These are phyloP conservation scores for Mantis religiosa DNA, from an alignment of 2,888 invertebrate species.

Conservation along the genomic window DNA sequence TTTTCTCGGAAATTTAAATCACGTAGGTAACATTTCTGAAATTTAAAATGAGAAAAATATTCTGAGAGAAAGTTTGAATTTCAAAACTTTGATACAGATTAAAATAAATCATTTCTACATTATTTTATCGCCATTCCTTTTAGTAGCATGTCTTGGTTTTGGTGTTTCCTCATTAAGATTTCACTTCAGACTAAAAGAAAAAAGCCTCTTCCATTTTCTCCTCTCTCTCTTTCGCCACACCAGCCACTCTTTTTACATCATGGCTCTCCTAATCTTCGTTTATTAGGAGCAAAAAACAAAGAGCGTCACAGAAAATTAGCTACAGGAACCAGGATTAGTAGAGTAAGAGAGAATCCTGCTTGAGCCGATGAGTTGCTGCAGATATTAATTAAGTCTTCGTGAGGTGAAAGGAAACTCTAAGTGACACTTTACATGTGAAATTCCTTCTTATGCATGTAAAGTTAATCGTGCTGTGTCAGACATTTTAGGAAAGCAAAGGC, in stretches of 20 bases:
- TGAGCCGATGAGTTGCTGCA: background rate
- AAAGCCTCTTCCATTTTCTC: background rate
- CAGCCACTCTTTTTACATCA: background rate
- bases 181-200: background rate
- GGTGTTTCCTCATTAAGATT: background rate
- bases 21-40: too few relatives aligned
- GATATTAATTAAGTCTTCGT: background rate
- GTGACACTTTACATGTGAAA: background rate
- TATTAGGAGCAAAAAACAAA: background rate
- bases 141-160: background rate
- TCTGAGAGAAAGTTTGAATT: too few relatives aligned
- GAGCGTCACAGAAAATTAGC: background rate
- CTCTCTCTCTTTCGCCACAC: background rate
- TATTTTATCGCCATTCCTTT: background rate
- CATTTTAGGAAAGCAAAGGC: too few relatives aligned
- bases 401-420: background rate
- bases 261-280: background rate
- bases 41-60: too few relatives aligned
- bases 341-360: background rate
- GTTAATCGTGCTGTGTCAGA: background rate
- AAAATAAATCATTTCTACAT: too few relatives aligned
- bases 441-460: background rate
- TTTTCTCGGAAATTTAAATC: too few relatives aligned
- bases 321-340: background rate
- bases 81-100: too few relatives aligned